Conservation (phyloP, 2,797 vertebrate genomes). For the Xyrichtys novacula region DNA sequence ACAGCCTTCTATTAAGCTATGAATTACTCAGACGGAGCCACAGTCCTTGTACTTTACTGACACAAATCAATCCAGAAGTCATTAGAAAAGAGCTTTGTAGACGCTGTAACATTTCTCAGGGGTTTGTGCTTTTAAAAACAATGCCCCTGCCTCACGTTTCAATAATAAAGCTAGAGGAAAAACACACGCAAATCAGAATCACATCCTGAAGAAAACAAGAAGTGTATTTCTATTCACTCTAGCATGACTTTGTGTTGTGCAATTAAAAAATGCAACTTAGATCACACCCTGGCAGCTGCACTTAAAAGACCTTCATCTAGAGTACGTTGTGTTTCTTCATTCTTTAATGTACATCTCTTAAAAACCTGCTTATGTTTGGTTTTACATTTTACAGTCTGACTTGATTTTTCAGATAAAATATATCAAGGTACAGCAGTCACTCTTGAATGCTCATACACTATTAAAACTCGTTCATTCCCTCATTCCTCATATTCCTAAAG, state of each 20-base stretch:
- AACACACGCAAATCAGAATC: neutral
- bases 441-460: neutral
- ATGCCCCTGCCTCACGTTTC: neutral
- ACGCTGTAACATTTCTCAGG: neutral
- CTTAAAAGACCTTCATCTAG: neutral
- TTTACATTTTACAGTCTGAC: neutral
- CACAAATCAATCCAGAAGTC: neutral
- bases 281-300: neutral
- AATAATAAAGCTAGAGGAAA: neutral
- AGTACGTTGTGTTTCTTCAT: neutral
- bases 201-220: neutral
- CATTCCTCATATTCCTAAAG: neutral
- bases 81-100: neutral
- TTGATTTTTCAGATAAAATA: neutral
- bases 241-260: neutral
- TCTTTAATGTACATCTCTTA: neutral
- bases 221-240: neutral
- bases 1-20: neutral
- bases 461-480: neutral
- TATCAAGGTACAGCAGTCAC: neutral
- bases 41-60: neutral
- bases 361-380: neutral
- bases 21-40: neutral
- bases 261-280: conserved; percentile 1
- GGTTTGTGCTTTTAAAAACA: neutral